phyloP scores from a whole-genome alignment of 2,888 invertebrate genomes.

The Perizoma affinitatum region DNA sequence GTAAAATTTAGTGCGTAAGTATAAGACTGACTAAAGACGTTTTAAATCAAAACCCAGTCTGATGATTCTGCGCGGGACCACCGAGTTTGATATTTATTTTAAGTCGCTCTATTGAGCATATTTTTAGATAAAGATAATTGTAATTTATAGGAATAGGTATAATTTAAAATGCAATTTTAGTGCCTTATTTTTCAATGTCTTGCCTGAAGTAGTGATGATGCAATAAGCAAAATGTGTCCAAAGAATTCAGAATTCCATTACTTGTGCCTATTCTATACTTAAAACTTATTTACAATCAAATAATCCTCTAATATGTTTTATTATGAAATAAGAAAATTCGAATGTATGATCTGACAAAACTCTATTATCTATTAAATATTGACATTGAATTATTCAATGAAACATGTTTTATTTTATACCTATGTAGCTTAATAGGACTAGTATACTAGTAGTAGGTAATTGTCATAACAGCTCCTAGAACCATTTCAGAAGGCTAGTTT shows the following conservation, averaged over 20 bases:
- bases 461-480: too few relatives aligned
- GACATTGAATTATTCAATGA: conserved; percentile 33
- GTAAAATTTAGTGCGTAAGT: not conserved
- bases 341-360: conserved; percentile 18
- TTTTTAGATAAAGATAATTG: conserved; percentile 10
- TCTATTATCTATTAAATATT: conserved; percentile 31
- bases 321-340: conserved; percentile 14
- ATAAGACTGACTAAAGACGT: conserved; percentile 33
- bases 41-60: conserved; percentile 23
- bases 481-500: too few relatives aligned
- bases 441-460: too few relatives aligned
- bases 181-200: conserved; percentile 67
- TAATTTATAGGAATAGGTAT: not conserved
- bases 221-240: conserved; percentile 35
- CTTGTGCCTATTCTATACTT: conserved; percentile 26
- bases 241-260: conserved; percentile 31
- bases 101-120: conserved; percentile 23
- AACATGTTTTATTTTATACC: conserved; percentile 32
- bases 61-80: conserved; percentile 53
- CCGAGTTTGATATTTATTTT: conserved; percentile 49
- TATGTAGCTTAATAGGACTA: too few relatives aligned
- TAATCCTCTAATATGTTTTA: conserved; percentile 5
- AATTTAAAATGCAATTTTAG: conserved; percentile 36
- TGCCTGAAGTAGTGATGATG: conserved; percentile 53
- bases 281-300: conserved; percentile 24